Evolutionary conservation across 2,797 vertebrate genomes (phyloP), one percentile per base, ranked within the genome.

Genomic region (Mallotus villosus): DNA sequence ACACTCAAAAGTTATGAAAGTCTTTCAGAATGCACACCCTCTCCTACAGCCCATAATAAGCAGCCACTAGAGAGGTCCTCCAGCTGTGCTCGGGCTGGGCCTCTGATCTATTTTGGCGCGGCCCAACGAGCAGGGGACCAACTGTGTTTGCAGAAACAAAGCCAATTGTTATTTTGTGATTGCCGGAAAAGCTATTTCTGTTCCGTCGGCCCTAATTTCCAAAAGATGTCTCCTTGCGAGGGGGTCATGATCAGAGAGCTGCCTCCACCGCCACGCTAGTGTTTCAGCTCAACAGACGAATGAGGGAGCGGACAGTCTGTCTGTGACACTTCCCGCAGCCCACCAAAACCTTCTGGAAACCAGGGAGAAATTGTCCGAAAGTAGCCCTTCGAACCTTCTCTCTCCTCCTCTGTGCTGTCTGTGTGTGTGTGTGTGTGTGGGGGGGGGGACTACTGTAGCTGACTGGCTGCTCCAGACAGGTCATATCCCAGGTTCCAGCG

Each of bases 51-150:
- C 2, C 12, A 2, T 53, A 4, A 53, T 5, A 17, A 37, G n/a
- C 32, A 21, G 62, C 9, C n/a, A 64, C 34, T 41, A 21, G n/a
- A 64, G 62, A 21, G 24, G n/a, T 29, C 24, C 16, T 65, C 25
- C n/a, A 65, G 51, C 58, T 41, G 63, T 11, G 49, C 32, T 63
- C 24, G 1, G 64, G 57, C 21, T 32, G 34, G 32, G n/a, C n/a
- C 62, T 59, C n/a, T 1, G 37, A 21, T 66, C 57, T 24, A 66
- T 67, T 61, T 70, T 55, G n/a, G 21, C 24, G 65, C 11, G n/a
- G 14, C 19, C 34, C 58, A 59, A 19, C 7, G 19, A 60, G 64
- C 22, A 41, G 21, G 21, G 53, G 16, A 21, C 53, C 8, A 14
- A 58, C 46, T 32, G n/a, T 22, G 32, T 63, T 41, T 37, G 22